Evolutionary conservation across 2,113 vertebrate species (phyloP), one percentile per base, ranked within the genome.

Genomic region (Pontoporia blainvillei): DNA sequence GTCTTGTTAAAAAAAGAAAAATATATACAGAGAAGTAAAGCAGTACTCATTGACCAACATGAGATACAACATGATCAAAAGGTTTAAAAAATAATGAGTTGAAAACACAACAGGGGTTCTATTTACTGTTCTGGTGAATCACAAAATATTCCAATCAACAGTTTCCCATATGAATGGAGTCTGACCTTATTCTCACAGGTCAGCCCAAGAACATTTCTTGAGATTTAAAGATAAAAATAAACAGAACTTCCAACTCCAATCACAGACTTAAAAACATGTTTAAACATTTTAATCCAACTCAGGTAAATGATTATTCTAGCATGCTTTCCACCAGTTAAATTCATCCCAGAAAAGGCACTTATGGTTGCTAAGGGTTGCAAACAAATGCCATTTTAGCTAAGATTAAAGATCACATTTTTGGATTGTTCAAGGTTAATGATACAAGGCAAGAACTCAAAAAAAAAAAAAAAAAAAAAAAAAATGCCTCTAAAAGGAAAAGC

Each of bases 361-460:
- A 49, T 3, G 10, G 17, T 62, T 57, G 31, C 94, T 75, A 66
- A 52, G 64, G 72, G 49, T 57, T 72, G 49, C 9, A 93, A 82
- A 82, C 14, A 90, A 36, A 84, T 61, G 31, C 1, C 7, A 90
- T 46, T 91, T 92, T 78, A 95, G 72, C 23, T 71, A 95, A 76
- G 49, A 94, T 92, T 75, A 95, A 94, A 95, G 64, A 41, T 83
- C 46, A 88, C 12, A 78, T 96, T 92, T 91, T 73, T 76, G 46
- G 20, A 49, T 90, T 96, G 13, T 59, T 94, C 59, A 52, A 85
- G 34, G 59, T 95, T 92, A 96, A 78, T 87, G 52, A 72, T n/a
- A 8, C 29, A 46, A 94, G 39, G 49, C 39, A 94, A 92, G 29
- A 64, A 78, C 21, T 4, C 84, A 72, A 96, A 76, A 52, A 52